Evolutionary conservation across 2,113 vertebrate species (phyloP).

Genomic region (Leptobrachium leishanense): DNA sequence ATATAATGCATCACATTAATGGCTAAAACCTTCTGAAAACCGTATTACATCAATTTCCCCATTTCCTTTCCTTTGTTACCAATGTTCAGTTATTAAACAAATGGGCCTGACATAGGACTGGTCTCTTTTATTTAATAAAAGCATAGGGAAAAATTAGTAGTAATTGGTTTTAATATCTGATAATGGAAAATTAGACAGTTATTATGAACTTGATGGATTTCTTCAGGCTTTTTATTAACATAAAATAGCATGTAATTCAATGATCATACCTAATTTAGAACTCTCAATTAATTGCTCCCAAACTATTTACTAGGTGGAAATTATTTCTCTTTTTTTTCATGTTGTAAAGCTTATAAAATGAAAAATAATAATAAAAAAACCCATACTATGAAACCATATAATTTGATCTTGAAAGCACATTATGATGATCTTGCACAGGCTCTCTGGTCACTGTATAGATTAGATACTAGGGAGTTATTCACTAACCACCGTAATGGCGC

Average conservation of each 20-base stretch:
- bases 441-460: too few relatives aligned
- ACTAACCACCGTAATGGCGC: too few relatives aligned
- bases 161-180: constrained; percentile 37
- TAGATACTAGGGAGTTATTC: too few relatives aligned
- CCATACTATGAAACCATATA: too few relatives aligned
- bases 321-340: background rate
- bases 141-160: constrained; percentile 7
- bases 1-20: background rate
- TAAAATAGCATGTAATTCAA: constrained; percentile 45
- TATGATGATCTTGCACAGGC: too few relatives aligned
- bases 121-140: constrained; percentile 28
- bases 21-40: background rate
- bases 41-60: background rate
- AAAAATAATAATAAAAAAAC: too few relatives aligned
- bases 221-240: constrained; percentile 48
- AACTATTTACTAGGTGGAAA: constrained; percentile 22
- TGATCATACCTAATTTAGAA: constrained; percentile 20
- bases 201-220: constrained; percentile 43
- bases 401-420: too few relatives aligned
- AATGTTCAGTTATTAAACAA: constrained; percentile 5
- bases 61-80: background rate
- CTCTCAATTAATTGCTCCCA: constrained; percentile 22
- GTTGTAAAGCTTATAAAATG: too few relatives aligned
- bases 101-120: constrained; percentile 26
- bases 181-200: constrained; percentile 46